Conservation (phyloP, 2,113 vertebrate genomes). For the Poicephalus meyeri region DNA sequence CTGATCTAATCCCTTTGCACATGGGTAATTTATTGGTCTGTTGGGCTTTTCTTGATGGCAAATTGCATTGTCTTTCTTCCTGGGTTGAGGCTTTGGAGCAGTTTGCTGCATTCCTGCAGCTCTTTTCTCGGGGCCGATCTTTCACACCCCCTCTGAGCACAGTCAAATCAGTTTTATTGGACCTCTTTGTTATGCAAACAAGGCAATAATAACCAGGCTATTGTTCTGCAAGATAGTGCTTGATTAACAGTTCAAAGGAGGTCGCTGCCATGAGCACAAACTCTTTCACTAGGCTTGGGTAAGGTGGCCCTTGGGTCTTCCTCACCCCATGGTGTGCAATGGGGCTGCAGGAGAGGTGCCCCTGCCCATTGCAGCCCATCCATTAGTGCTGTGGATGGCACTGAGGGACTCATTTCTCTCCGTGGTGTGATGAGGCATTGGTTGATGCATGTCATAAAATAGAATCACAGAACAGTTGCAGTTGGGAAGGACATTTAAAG, state of each 20-base stretch:
- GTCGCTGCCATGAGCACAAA: conserved; percentile 10
- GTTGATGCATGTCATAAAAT: neutral
- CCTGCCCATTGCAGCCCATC: neutral
- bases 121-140: conserved; percentile 69
- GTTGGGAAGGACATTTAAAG: neutral
- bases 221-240: conserved; percentile 78
- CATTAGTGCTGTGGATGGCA: neutral
- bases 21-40: conserved; percentile 87
- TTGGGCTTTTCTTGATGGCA: conserved; percentile 85
- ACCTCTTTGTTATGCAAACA: conserved; percentile 82
- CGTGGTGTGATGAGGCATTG: neutral
- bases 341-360: neutral
- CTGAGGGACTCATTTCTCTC: neutral
- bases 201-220: conserved; percentile 73
- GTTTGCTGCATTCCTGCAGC: conserved; percentile 71
- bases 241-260: conserved; percentile 81
- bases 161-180: conserved; percentile 76
- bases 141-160: conserved; percentile 70
- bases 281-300: conserved; percentile 29
- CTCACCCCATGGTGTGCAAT: neutral
- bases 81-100: conserved; percentile 66
- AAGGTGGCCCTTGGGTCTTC: neutral
- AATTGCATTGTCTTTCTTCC: conserved; percentile 88
- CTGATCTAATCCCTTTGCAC: conserved; percentile 85
- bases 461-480: neutral